Evolutionary conservation across 2,113 vertebrate genomes (phyloP).

Genomic region (Cyprinodon variegatus): DNA sequence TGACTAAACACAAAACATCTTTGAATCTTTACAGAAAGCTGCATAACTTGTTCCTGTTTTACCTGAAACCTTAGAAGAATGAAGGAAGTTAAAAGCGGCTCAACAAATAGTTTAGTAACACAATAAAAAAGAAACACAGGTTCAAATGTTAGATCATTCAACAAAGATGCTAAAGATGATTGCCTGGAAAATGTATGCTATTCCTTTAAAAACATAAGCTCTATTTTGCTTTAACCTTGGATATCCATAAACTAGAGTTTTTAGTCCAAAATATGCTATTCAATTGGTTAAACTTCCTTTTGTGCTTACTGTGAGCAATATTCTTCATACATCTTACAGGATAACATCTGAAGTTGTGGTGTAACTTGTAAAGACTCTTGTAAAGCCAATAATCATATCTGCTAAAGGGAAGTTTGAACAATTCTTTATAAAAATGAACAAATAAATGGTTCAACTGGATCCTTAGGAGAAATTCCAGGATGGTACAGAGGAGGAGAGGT

Average conservation of each 20-base stretch:
- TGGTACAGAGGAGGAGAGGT: too few relatives aligned
- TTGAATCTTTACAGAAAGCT: neutral
- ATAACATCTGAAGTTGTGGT: neutral
- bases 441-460: too few relatives aligned
- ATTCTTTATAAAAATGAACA: too few relatives aligned
- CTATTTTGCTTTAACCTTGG: neutral
- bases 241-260: too few relatives aligned
- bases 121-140: neutral
- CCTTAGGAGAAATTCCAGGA: too few relatives aligned
- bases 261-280: too few relatives aligned
- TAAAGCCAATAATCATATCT: too few relatives aligned
- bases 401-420: too few relatives aligned
- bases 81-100: neutral
- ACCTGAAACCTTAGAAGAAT: conserved; percentile 10
- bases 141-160: neutral
- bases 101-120: neutral
- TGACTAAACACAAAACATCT: neutral
- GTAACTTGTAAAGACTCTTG: too few relatives aligned
- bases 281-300: neutral
- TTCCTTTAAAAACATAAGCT: neutral
- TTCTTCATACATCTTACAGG: neutral
- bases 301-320: neutral
- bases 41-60: neutral
- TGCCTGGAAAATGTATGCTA: too few relatives aligned
- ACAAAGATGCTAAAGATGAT: too few relatives aligned